Evolutionary conservation across 2,888 invertebrate species (phyloP).

Genomic region (Mayetiola destructor): DNA sequence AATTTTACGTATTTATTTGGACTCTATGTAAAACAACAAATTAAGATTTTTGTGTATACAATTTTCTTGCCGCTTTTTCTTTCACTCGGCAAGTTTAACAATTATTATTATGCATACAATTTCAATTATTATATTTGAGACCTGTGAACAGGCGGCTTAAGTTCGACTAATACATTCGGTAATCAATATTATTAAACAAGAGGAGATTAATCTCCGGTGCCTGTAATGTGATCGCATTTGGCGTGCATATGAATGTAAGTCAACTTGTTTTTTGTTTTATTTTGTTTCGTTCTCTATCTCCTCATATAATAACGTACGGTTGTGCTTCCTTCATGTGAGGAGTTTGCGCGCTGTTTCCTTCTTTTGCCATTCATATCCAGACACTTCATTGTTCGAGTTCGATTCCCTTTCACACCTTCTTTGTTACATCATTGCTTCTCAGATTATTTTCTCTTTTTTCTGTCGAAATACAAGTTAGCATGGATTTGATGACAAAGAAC

Average conservation of each 20-base stretch:
- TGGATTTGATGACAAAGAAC: conserved; percentile 4
- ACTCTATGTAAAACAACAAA: not conserved
- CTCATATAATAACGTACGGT: too few species aligned
- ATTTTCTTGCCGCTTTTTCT: not conserved
- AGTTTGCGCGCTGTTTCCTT: too few species aligned
- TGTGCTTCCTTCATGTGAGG: too few species aligned
- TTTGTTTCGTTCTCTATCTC: not conserved
- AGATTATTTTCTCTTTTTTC: too few species aligned
- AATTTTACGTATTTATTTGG: not conserved
- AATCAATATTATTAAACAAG: conserved; percentile 9
- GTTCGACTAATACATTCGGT: conserved; percentile 5
- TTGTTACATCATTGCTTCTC: too few species aligned
- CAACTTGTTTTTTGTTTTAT: not conserved
- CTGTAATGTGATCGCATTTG: not conserved
- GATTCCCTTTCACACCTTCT: too few species aligned
- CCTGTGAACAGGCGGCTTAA: not conserved
- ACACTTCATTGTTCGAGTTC: too few species aligned
- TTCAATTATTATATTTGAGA: conserved; percentile 1
- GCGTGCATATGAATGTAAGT: not conserved
- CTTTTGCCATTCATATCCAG: too few species aligned
- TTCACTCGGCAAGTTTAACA: not conserved
- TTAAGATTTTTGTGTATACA: not conserved
- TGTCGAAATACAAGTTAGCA: conserved; percentile 1
- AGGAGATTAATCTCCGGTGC: not conserved
- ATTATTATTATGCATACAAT: conserved; percentile 4